These are phyloP conservation scores for Drosophila anomelani DNA, from an alignment of 2,888 invertebrate species.

Conservation along the genomic window DNA sequence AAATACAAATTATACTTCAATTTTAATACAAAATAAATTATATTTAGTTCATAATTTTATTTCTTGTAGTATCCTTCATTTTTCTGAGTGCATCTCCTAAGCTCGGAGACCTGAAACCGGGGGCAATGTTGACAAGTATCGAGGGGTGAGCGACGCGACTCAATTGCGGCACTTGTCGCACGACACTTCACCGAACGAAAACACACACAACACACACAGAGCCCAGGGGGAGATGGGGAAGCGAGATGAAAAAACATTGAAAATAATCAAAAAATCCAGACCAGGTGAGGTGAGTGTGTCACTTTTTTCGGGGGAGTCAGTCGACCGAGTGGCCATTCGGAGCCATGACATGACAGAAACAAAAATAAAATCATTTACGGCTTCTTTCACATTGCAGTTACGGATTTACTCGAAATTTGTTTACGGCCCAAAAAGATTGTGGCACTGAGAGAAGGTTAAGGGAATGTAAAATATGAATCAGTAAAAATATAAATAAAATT, in stretches of 20 bases:
- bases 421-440: constrained; percentile 17
- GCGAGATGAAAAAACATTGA: constrained; percentile 35
- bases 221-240: not conserved
- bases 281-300: constrained; percentile 45
- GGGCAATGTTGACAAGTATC: constrained; percentile 60
- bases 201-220: constrained; percentile 1
- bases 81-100: not conserved
- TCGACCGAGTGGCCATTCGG: constrained; percentile 54
- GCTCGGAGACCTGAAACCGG: not conserved
- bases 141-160: constrained; percentile 55
- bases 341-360: constrained; percentile 73
- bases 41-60: not conserved
- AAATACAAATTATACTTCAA: not conserved
- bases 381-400: constrained; percentile 35
- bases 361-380: constrained; percentile 36
- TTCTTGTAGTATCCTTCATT: not conserved
- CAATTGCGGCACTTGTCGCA: constrained; percentile 79
- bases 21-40: not conserved
- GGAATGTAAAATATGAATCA: not conserved
- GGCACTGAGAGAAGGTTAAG: constrained; percentile 11
- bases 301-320: constrained; percentile 52
- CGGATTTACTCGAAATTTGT: constrained; percentile 39
- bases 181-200: constrained; percentile 61
- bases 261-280: constrained; percentile 39
- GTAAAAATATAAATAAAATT: too few relatives aligned